Evolutionary conservation across 2,888 invertebrate genomes (phyloP).

Genomic region (Operophtera brumata): DNA sequence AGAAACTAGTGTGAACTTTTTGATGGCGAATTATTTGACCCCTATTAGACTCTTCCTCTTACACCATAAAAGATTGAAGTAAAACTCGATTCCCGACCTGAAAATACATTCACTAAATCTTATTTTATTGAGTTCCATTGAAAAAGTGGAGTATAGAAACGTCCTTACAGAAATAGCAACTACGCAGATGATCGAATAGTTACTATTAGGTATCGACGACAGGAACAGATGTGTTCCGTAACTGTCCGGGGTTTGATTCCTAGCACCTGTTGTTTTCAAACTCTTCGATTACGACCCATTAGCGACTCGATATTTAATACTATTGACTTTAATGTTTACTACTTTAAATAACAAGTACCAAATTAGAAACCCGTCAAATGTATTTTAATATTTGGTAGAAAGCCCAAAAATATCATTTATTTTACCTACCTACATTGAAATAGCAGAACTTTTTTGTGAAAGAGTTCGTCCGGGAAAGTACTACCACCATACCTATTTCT

Average conservation of each 20-base stretch:
- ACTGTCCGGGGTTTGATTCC: slow-evolving; percentile 74
- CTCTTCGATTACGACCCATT: slow-evolving; percentile 75
- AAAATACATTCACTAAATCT: slow-evolving; percentile 7
- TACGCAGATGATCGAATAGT: slow-evolving; percentile 27
- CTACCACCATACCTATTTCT: no score
- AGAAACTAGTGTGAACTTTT: no score
- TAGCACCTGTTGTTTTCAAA: slow-evolving; percentile 74
- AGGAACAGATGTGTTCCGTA: slow-evolving; percentile 63
- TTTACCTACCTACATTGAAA: no score
- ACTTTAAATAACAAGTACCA: slow-evolving; percentile 11
- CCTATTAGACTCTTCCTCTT: no score
- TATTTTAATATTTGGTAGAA: background rate
- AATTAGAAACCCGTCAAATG: slow-evolving; percentile 10
- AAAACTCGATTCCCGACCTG: background rate
- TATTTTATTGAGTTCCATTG: slow-evolving; percentile 14
- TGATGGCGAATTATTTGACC: no score
- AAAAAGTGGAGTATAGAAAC: slow-evolving; percentile 11
- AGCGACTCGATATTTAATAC: slow-evolving; percentile 72
- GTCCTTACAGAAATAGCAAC: slow-evolving; percentile 45
- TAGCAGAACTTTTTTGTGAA: no score
- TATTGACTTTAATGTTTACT: slow-evolving; percentile 35
- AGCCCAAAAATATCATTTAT: no score
- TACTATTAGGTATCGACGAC: slow-evolving; percentile 37
- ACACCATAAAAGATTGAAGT: no score
- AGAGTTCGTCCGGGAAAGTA: no score